Conservation (phyloP, 2,113 vertebrate genomes). For the Puntigrus tetrazona region DNA sequence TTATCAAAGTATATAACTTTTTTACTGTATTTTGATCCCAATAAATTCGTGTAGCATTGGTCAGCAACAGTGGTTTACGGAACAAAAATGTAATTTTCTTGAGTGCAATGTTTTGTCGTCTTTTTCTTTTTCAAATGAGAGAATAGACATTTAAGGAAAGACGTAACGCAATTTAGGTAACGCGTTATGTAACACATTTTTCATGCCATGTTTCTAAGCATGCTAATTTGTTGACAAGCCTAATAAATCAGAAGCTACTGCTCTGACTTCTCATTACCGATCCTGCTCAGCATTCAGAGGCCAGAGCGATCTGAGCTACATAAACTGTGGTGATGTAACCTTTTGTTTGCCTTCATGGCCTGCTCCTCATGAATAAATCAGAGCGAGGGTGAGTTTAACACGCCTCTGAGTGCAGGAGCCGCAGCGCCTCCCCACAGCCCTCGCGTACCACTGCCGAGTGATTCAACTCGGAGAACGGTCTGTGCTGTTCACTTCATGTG, state of each 20-base stretch:
- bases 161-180: background rate
- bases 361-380: conserved; percentile 45
- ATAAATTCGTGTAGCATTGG: too few relatives aligned
- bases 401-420: conserved; percentile 7
- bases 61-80: background rate
- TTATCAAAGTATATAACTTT: too few relatives aligned
- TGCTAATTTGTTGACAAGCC: conserved; percentile 14
- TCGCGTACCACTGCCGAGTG: background rate
- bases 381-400: conserved; percentile 9
- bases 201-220: background rate
- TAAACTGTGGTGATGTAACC: conserved; percentile 31
- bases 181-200: background rate
- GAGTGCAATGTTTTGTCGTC: background rate
- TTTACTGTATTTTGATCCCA: too few relatives aligned
- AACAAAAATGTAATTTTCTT: background rate
- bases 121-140: background rate
- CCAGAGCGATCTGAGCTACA: conserved; percentile 4
- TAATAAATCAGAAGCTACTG: background rate
- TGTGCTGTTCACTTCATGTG: conserved; percentile 1
- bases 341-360: conserved; percentile 25
- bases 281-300: conserved; percentile 6
- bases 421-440: background rate
- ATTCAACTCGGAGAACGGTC: conserved; percentile 18
- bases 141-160: background rate
- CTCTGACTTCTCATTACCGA: background rate